phyloP scores from a whole-genome alignment of 2,797 vertebrate genomes.

The Pachyuromys duprasi region DNA sequence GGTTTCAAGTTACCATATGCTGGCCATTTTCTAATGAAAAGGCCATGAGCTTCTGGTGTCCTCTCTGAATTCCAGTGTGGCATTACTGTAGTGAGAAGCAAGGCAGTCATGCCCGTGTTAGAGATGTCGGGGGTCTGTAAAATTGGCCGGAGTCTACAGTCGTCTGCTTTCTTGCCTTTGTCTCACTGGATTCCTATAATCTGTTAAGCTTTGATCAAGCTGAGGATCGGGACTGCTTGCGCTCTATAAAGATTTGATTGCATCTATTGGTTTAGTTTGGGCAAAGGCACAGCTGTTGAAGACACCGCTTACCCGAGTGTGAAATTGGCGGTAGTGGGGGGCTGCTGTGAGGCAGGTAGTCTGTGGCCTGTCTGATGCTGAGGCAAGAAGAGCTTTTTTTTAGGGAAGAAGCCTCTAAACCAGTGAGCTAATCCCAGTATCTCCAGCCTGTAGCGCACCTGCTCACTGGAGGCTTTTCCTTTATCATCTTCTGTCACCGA shows the following conservation, averaged over 20 bases:
- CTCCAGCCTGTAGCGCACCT: not conserved
- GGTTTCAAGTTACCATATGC: not conserved
- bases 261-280: slow-evolving; percentile 52
- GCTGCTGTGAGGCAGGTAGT: not conserved
- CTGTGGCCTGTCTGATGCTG: not conserved
- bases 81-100: not conserved
- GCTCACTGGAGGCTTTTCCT: slow-evolving; percentile 33
- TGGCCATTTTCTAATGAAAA: slow-evolving; percentile 39
- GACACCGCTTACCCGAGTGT: not conserved
- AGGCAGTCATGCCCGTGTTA: not conserved
- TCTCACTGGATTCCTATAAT: not conserved
- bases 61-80: slow-evolving; percentile 19
- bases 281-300: slow-evolving; percentile 8
- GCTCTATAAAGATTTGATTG: not conserved
- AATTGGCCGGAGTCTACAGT: slow-evolving; percentile 4
- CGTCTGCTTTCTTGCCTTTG: slow-evolving; percentile 50
- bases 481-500: slow-evolving; percentile 20
- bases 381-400: not conserved
- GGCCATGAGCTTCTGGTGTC: not conserved
- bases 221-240: slow-evolving; percentile 9
- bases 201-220: slow-evolving; percentile 20
- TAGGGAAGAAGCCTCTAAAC: slow-evolving; percentile 20
- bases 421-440: not conserved
- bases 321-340: not conserved
- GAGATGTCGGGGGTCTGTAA: slow-evolving; percentile 22